Conservation (phyloP, 2,888 invertebrate species). For the Heterodera filipjevi region DNA sequence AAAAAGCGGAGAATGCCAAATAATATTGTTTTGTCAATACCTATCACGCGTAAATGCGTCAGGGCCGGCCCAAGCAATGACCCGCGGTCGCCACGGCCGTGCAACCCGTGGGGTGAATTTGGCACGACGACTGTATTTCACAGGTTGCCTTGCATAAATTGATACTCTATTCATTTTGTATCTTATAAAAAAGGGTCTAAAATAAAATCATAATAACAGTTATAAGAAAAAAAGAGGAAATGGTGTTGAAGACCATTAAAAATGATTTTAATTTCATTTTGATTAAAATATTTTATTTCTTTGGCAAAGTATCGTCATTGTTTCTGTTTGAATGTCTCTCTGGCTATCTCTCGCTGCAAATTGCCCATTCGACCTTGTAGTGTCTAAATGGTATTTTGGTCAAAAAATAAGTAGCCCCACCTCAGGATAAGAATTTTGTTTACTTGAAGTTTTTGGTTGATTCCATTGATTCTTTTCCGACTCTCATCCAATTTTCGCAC, state of each 20-base stretch:
- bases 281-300: too few relatives aligned
- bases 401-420: constrained; percentile 16
- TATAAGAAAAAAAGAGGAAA: background rate
- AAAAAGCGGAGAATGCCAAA: background rate
- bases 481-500: constrained; percentile 55
- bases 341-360: constrained; percentile 52
- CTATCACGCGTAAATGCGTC: constrained; percentile 60
- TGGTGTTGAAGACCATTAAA: too few relatives aligned
- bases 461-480: constrained; percentile 34
- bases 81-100: constrained; percentile 56
- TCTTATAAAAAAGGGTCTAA: background rate
- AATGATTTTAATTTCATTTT: too few relatives aligned
- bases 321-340: constrained; percentile 46
- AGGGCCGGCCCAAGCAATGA: constrained; percentile 64
- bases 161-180: constrained; percentile 31
- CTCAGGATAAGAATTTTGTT: background rate
- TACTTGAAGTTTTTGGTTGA: constrained; percentile 19
- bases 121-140: constrained; percentile 50
- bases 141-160: constrained; percentile 44
- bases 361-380: constrained; percentile 51
- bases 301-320: background rate
- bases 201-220: background rate
- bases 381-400: constrained; percentile 37
- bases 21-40: too few relatives aligned
- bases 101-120: constrained; percentile 54